Conservation (phyloP, 2,113 vertebrate genomes). For the Aptenodytes patagonicus region DNA sequence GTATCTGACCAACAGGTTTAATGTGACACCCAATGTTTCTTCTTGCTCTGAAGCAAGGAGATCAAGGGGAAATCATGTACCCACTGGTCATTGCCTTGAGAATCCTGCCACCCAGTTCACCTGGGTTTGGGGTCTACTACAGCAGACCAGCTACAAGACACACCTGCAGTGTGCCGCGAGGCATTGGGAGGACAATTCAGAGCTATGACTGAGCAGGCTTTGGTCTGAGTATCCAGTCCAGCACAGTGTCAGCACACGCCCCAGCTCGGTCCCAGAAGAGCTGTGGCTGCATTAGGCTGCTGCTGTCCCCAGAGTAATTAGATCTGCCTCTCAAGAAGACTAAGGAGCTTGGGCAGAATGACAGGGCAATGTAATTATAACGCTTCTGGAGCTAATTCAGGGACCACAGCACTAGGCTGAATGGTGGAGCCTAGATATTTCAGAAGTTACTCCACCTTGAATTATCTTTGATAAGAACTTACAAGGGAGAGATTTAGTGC, state of each 20-base stretch:
- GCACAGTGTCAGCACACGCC: fast-evolving
- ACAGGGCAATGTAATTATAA: not conserved
- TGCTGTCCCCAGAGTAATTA: not conserved
- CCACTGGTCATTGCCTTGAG: not conserved
- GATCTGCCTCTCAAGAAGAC: not conserved
- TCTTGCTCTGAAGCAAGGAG: not conserved
- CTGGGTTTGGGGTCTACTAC: not conserved
- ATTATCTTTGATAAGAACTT: not conserved
- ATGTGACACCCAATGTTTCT: not conserved
- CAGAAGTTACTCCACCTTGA: not conserved
- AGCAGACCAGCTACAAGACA: not conserved
- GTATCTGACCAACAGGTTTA: not conserved
- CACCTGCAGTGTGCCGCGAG: not conserved
- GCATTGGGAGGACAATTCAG: not conserved
- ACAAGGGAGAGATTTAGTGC: not conserved
- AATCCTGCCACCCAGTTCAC: not conserved
- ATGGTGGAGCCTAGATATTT: not conserved
- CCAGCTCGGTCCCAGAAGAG: not conserved
- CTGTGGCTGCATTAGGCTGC: not conserved
- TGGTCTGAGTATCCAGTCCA: not conserved
- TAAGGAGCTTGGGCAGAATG: not conserved
- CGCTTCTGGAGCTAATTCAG: not conserved
- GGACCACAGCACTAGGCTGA: not conserved
- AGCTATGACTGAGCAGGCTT: not conserved
- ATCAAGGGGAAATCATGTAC: not conserved